phyloP scores from a whole-genome alignment of 2,888 invertebrate genomes.

The Lamellibrachia satsuma region DNA sequence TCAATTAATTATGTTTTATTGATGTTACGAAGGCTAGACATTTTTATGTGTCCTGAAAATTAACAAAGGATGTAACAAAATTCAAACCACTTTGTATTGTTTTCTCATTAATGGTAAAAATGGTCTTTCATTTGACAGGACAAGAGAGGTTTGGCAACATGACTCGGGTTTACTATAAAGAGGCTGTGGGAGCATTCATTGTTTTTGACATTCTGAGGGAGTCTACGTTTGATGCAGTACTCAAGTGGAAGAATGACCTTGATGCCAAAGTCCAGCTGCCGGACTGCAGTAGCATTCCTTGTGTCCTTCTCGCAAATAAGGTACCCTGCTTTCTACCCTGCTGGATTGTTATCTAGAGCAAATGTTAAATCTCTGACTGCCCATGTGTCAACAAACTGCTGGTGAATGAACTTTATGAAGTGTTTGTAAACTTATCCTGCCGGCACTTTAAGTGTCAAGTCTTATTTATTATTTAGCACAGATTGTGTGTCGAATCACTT shows the following conservation, averaged over 20 bases:
- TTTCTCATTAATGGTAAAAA: background rate
- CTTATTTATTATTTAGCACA: background rate
- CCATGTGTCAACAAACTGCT: background rate
- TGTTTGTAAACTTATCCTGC: background rate
- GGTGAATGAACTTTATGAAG: background rate
- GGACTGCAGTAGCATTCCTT: constrained; percentile 70
- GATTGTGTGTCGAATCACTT: background rate
- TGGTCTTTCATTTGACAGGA: constrained; percentile 60
- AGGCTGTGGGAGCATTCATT: constrained; percentile 68
- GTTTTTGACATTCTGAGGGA: constrained; percentile 72
- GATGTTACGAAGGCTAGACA: background rate
- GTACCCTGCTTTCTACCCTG: constrained; percentile 52
- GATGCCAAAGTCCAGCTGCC: constrained; percentile 70
- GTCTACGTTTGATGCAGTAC: constrained; percentile 70
- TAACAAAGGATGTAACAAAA: background rate
- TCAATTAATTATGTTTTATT: background rate
- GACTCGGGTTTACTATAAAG: constrained; percentile 73
- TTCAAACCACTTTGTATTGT: too few relatives aligned
- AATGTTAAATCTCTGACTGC: background rate
- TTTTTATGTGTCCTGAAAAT: background rate
- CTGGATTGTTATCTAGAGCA: background rate
- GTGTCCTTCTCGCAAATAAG: constrained; percentile 72
- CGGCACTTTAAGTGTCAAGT: background rate
- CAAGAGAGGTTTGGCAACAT: constrained; percentile 73
- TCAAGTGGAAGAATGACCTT: constrained; percentile 73